Evolutionary conservation across 1,140 invertebrate species (phyloP), one percentile per base, ranked within the genome.

Genomic region (Drosophila fuyamai): DNA sequence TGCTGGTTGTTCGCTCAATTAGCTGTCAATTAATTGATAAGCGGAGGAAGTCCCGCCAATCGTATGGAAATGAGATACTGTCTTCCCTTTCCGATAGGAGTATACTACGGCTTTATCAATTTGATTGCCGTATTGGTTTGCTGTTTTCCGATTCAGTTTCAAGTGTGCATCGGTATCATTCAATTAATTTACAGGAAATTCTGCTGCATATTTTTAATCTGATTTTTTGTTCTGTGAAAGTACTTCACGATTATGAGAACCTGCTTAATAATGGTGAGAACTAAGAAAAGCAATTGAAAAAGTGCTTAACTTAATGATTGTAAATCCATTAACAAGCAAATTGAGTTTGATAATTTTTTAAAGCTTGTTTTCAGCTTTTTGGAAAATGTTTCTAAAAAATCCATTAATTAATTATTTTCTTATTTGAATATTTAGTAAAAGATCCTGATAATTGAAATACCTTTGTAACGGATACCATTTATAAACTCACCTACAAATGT

Each of bases 11-110:
- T 72, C 51, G 48, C 68, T 74, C 79, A 81, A 81, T 81, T 81
- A 73, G 68, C 66, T 55, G 67, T 73, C 54, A 81, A 80, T 77
- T 67, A 71, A 55, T 63, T 75, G 67, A 77, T 79, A 79, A 67
- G 68, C 56, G 29, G 38, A 71, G 67, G 51, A 71, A 71, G 53
- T 71, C 5, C 43, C 43, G 23, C 66, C 32, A 71, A 71, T 71
- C 44, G 43, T 10, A 57, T 72, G 51, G 36, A 72, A 72, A 72
- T 58, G 51, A 57, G 51, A 48, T 57, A 41, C 12, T 12, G 27
- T 46, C 47, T 65, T 46, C n/a, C 61, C 60, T 12, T 43, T 23
- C 53, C 51, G 60, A 62, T 43, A 23, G 27, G 48, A 16, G 9
- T 46, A 46, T 27, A 23, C 2, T 48, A 29, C 12, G 2, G 13